Base-by-base conservation (phyloP, 2,797 vertebrate species). In the Scomberomorus guttatus region DNA sequence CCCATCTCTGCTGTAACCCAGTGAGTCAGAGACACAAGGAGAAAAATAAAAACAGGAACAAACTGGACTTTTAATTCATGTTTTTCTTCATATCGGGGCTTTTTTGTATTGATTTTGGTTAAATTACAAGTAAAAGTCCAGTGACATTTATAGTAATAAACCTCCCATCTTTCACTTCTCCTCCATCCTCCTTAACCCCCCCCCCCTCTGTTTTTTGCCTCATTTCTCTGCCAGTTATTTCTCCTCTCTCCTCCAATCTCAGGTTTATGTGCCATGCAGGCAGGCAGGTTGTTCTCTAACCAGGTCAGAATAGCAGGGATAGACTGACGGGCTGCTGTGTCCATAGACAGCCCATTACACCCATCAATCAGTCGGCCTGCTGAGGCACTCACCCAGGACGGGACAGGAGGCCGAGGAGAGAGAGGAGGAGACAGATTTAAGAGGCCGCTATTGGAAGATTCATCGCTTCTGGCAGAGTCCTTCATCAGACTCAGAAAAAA, bases 301-400 rank as follows among this genome's bases (percentile, higher is more conserved):
- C 82, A 64, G 86, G 78, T 75, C 82, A 79, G 74, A 67, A 39
- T 15, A 71, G 75, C 74, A 44, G 57, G 22, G 55, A 67, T 27
- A 76, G 67, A 75, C 77, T 55, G 77, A 75, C 39, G 15, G 65
- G 59, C 66, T 15, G 78, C 65, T 7, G 64, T 81, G 68, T 83
- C 84, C 72, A 65, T 3, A 52, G 79, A 79, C 87, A 79, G 81
- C 67, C 85, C 86, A 84, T 89, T 84, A 86, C 72, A 75, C 42
- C 84, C 84, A 88, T 91, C 88, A 86, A 87, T 88, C 90, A 88
- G 75, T 44, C 13, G 22, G 61, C 59, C 51, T 1, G 67, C 75
- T 24, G 17, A 72, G 72, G 75, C 77, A 48, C 64, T 78, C 77
- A 29, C 52, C 79, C 77, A 48, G 84, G 72, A 74, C 66, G 44